These are phyloP conservation scores for Melipona bicolor DNA, from an alignment of 2,888 invertebrate genomes.

Conservation along the genomic window DNA sequence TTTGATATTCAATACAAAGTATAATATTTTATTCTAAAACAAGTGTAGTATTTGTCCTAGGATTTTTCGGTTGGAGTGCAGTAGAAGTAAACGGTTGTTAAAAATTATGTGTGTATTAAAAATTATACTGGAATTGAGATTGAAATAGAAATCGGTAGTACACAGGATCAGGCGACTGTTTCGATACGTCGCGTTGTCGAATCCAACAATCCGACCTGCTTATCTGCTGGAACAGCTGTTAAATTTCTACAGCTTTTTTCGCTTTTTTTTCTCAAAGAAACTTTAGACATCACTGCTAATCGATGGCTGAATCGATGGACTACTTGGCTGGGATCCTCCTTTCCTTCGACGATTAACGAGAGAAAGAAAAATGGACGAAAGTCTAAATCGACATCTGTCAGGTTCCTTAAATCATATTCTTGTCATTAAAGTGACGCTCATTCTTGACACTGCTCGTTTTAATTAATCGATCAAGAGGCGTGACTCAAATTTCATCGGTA, in stretches of 20 bases:
- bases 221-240: conserved; percentile 25
- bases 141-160: too few relatives aligned
- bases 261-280: conserved; percentile 9
- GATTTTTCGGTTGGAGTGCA: too few relatives aligned
- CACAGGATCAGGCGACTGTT: conserved; percentile 1
- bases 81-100: too few relatives aligned
- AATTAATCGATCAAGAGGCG: too few relatives aligned
- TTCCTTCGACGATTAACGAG: background rate
- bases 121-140: too few relatives aligned
- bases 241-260: conserved; percentile 11
- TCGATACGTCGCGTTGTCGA: conserved; percentile 34
- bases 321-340: background rate
- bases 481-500: too few relatives aligned
- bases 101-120: too few relatives aligned
- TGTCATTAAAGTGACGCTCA: background rate
- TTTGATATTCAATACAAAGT: too few relatives aligned
- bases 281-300: background rate
- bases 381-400: background rate
- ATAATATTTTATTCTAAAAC: too few relatives aligned
- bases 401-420: background rate
- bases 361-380: background rate
- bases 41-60: too few relatives aligned
- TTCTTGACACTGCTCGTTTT: too few relatives aligned
- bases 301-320: background rate
- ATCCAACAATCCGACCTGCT: conserved; percentile 25